Percentiles rank a stretch among this genome's conserved stretches.
phyloP scores from a whole-genome alignment of 1,140 invertebrate species.

The Hyphantria cunea region DNA sequence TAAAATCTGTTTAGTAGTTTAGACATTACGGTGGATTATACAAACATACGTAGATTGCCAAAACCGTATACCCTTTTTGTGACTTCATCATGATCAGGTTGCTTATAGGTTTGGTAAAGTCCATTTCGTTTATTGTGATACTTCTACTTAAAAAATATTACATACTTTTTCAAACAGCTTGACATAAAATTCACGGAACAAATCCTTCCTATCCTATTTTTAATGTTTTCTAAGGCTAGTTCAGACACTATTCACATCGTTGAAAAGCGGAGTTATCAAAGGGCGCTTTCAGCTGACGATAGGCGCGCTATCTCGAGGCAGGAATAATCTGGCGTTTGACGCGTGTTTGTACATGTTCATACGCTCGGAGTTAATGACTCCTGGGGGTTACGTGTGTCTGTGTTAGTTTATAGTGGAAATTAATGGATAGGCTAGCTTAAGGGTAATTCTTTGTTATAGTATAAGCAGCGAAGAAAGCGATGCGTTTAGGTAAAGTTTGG shows the following conservation, averaged over 20 bases:
- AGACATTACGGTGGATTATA: too few species aligned
- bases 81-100: too few species aligned
- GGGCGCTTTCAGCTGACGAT: slow-evolving; percentile 24
- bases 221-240: not conserved
- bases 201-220: not conserved
- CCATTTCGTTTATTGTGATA: not conserved
- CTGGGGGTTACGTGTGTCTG: not conserved
- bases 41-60: too few species aligned
- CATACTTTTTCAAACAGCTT: not conserved
- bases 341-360: slow-evolving; percentile 16
- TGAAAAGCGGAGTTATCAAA: slow-evolving; percentile 27
- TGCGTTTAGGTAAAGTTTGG: too few species aligned
- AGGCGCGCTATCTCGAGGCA: slow-evolving; percentile 17
- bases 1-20: too few species aligned
- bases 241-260: slow-evolving; percentile 26
- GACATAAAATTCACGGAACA: not conserved
- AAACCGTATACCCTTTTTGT: too few species aligned
- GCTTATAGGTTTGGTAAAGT: too few species aligned
- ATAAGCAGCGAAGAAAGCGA: too few species aligned
- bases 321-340: slow-evolving; percentile 25
- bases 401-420: too few species aligned
- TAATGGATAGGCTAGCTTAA: not conserved
- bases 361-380: slow-evolving; percentile 14
- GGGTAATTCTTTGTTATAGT: too few species aligned
- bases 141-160: too few species aligned